Evolutionary conservation across 2,113 vertebrate genomes (phyloP).

Genomic region (Chlamydotis undulata): DNA sequence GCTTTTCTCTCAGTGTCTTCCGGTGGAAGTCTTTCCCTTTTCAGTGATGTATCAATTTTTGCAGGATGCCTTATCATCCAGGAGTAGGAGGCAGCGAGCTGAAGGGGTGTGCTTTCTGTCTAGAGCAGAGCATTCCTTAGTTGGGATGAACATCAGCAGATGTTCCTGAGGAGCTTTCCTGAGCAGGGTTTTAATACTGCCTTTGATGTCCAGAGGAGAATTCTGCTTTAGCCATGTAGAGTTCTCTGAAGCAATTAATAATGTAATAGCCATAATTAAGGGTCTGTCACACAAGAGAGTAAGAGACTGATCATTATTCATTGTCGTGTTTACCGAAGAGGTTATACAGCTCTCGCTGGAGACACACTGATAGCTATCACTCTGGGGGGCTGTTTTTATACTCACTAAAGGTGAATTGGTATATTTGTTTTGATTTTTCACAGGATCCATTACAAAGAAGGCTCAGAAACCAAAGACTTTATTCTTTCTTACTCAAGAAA

Average conservation of each 20-base stretch:
- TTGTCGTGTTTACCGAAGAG: neutral
- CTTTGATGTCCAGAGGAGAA: neutral
- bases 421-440: conserved; percentile 21
- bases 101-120: neutral
- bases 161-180: neutral
- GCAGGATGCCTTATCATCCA: neutral
- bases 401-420: neutral
- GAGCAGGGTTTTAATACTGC: neutral
- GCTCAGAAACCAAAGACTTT: neutral
- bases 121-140: neutral
- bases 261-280: neutral
- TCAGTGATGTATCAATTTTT: neutral
- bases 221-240: neutral
- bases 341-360: neutral
- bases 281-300: neutral
- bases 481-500: neutral
- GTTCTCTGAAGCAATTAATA: neutral
- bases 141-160: neutral
- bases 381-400: neutral
- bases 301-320: neutral
- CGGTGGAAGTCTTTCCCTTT: neutral
- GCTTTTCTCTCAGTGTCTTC: neutral
- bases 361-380: neutral
- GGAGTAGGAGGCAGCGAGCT: neutral
- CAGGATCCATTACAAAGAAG: neutral